Conservation (phyloP, 2,888 invertebrate genomes). For the Altica lythri region DNA sequence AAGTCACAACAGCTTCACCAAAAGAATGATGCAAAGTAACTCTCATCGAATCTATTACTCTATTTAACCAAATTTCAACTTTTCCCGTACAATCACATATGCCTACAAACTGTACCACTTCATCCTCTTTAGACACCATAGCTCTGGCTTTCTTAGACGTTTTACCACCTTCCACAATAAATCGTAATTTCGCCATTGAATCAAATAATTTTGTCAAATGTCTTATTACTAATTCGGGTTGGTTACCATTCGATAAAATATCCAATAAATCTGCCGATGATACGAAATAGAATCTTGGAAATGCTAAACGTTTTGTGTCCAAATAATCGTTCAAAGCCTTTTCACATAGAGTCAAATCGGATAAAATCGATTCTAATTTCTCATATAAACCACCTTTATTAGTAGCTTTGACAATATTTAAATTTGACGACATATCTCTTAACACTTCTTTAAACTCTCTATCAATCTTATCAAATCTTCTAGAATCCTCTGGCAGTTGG, state of each 20-base stretch:
- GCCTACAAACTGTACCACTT: conserved; percentile 67
- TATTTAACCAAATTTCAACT: conserved; percentile 89
- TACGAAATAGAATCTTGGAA: conserved; percentile 95
- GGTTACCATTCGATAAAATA: conserved; percentile 80
- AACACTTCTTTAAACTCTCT: conserved; percentile 81
- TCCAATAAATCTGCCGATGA: conserved; percentile 91
- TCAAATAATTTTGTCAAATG: conserved; percentile 93
- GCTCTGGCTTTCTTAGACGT: conserved; percentile 68
- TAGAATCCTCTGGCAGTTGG: conserved; percentile 90
- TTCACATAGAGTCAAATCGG: conserved; percentile 80
- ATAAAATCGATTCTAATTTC: conserved; percentile 74
- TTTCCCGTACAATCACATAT: conserved; percentile 90
- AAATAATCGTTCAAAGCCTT: conserved; percentile 93
- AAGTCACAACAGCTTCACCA: conserved; percentile 77
- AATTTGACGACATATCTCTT: conserved; percentile 69
- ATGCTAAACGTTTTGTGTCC: conserved; percentile 91
- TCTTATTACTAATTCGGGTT: conserved; percentile 76
- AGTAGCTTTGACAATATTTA: conserved; percentile 86
- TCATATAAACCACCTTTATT: conserved; percentile 77
- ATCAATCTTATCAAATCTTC: conserved; percentile 85
- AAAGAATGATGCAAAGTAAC: conserved; percentile 79
- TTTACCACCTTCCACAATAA: conserved; percentile 62
- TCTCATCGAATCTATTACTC: conserved; percentile 84
- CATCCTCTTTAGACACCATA: conserved; percentile 88
- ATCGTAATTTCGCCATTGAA: conserved; percentile 79